phyloP scores from a whole-genome alignment of 2,888 invertebrate genomes.

The Leistus spinibarbis region DNA sequence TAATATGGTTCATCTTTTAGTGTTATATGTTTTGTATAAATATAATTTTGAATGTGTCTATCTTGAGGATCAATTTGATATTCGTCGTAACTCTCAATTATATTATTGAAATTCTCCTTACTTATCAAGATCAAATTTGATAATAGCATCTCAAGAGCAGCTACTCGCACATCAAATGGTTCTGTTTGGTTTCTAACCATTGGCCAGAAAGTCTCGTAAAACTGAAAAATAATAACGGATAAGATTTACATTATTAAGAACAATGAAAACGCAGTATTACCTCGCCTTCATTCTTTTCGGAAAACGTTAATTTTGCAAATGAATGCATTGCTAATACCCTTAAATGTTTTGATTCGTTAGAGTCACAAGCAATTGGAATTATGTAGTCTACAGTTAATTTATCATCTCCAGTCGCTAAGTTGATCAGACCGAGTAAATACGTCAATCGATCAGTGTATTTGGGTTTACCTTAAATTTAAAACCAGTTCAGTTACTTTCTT shows the following conservation, averaged over 20 bases:
- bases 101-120: conserved; percentile 9
- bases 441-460: not conserved
- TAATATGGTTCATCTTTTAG: conserved; percentile 7
- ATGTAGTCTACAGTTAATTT: conserved; percentile 4
- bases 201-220: not conserved
- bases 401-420: not conserved
- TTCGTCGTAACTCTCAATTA: not conserved
- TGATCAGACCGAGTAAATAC: conserved; percentile 13
- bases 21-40: conserved; percentile 4
- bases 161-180: conserved; percentile 10
- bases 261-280: no score
- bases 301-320: not conserved
- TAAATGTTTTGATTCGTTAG: not conserved
- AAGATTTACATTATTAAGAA: no score
- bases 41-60: conserved; percentile 12
- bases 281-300: not conserved
- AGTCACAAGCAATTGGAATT: conserved; percentile 3
- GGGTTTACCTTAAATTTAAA: not conserved
- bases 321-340: conserved; percentile 7
- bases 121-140: not conserved
- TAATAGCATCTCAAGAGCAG: conserved; percentile 3
- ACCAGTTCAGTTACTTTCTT: no score
- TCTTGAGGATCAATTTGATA: conserved; percentile 13
- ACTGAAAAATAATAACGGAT: conserved; percentile 8
- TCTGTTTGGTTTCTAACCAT: conserved; percentile 10